These are phyloP conservation scores for Cyprinodon tularosa DNA, from an alignment of 2,113 vertebrate genomes.

Conservation along the genomic window DNA sequence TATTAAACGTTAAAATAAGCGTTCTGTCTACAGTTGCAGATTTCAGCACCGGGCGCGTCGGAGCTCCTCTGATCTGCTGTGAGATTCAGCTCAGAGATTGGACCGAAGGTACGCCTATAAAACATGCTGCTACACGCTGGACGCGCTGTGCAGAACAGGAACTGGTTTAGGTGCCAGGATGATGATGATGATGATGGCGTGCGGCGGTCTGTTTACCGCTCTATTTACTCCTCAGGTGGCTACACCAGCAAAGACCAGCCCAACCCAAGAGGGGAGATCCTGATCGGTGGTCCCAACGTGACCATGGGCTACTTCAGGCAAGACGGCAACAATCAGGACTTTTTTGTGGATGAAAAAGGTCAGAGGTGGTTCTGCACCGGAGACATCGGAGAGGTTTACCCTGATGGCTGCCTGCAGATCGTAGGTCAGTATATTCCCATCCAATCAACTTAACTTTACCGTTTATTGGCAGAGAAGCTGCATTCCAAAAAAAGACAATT, in stretches of 20 bases:
- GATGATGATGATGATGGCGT: background rate
- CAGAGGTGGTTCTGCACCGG: conserved; percentile 98
- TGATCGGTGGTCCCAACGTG: conserved; percentile 95
- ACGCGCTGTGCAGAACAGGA: background rate
- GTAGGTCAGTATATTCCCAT: conserved; percentile 82
- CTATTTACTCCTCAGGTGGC: conserved; percentile 79
- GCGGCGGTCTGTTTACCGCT: background rate
- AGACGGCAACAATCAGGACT: conserved; percentile 85
- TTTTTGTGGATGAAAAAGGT: conserved; percentile 85
- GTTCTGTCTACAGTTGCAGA: conserved; percentile 65
- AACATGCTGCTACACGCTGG: background rate
- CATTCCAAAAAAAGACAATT: background rate
- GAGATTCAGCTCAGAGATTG: conserved; percentile 93
- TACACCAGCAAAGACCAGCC: conserved; percentile 91
- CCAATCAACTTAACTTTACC: background rate
- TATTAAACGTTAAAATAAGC: background rate
- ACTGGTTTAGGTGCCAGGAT: background rate
- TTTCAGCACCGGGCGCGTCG: conserved; percentile 92
- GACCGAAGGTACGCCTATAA: conserved; percentile 87
- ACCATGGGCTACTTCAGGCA: conserved; percentile 93
- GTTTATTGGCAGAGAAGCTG: background rate
- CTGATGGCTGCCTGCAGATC: conserved; percentile 95
- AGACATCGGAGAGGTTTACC: conserved; percentile 92
- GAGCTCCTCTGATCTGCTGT: conserved; percentile 94
- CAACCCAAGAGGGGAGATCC: conserved; percentile 92